Evolutionary conservation across 1,140 invertebrate genomes (phyloP).

Genomic region (Neodiprion fabricii): DNA sequence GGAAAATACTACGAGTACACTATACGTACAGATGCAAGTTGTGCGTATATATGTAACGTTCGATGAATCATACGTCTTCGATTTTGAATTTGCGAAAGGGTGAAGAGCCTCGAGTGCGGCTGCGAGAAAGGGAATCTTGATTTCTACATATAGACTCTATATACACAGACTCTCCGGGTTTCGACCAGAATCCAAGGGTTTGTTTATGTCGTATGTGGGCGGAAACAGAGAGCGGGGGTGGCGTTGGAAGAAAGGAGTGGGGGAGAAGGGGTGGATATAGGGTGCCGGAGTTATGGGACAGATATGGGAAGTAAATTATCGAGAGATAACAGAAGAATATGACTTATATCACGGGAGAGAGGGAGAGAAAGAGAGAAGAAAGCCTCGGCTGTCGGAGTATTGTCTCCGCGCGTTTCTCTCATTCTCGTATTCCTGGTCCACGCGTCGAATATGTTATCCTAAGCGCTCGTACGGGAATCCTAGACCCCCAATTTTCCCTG

Average conservation of each 20-base stretch:
- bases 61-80: too few relatives aligned
- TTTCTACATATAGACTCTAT: not conserved
- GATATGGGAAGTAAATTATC: slow-evolving; percentile 16
- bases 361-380: not conserved
- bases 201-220: slow-evolving; percentile 12
- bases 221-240: not conserved
- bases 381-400: not conserved
- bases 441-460: slow-evolving; percentile 13
- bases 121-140: not conserved
- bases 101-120: not conserved
- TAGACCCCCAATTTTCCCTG: not conserved
- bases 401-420: not conserved
- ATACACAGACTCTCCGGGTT: not conserved
- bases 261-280: not conserved
- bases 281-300: slow-evolving; percentile 5
- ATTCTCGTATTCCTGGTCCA: slow-evolving; percentile 2
- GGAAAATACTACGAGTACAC: too few relatives aligned
- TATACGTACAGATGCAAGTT: too few relatives aligned
- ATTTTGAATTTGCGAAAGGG: not conserved
- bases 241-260: not conserved
- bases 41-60: too few relatives aligned
- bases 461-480: not conserved
- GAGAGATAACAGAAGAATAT: slow-evolving; percentile 14
- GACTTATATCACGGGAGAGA: not conserved
- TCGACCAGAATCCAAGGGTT: slow-evolving; percentile 3